Percentiles rank a stretch among this genome's conserved stretches.
These are phyloP conservation scores for Hydropsyche tenuis DNA, from an alignment of 1,140 invertebrate genomes.

Conservation along the genomic window DNA sequence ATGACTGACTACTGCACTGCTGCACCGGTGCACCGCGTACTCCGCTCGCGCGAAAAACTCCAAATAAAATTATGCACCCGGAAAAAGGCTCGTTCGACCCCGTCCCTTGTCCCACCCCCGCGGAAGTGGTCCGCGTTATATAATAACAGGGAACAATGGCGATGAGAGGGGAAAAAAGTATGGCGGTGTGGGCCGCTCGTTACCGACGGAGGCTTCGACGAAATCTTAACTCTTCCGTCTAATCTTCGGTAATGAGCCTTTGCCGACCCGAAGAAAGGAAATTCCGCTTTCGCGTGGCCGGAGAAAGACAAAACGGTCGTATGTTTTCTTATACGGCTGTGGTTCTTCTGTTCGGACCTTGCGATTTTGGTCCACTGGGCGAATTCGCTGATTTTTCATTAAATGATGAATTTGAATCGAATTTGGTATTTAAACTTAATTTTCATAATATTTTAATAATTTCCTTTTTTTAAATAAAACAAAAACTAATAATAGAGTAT, in stretches of 20 bases:
- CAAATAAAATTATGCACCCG: slow-evolving; percentile 21
- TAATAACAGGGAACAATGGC: too few relatives aligned
- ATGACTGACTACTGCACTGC: slow-evolving; percentile 23
- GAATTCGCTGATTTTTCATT: neutral
- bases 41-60: slow-evolving; percentile 21
- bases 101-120: too few relatives aligned
- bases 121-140: too few relatives aligned
- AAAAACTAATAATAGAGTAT: too few relatives aligned
- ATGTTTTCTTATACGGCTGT: slow-evolving; percentile 7
- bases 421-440: too few relatives aligned
- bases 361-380: neutral
- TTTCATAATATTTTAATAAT: too few relatives aligned
- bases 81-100: slow-evolving; percentile 12
- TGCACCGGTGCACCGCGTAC: slow-evolving; percentile 2
- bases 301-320: slow-evolving; percentile 12
- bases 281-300: slow-evolving; percentile 9
- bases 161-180: neutral
- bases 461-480: too few relatives aligned
- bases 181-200: neutral
- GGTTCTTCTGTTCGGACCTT: neutral
- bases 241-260: slow-evolving; percentile 18
- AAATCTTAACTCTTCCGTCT: slow-evolving; percentile 19
- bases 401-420: too few relatives aligned
- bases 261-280: slow-evolving; percentile 10
- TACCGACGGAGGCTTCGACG: neutral